Conservation (phyloP, 2,113 vertebrate species). For the Megalops atlanticus region DNA sequence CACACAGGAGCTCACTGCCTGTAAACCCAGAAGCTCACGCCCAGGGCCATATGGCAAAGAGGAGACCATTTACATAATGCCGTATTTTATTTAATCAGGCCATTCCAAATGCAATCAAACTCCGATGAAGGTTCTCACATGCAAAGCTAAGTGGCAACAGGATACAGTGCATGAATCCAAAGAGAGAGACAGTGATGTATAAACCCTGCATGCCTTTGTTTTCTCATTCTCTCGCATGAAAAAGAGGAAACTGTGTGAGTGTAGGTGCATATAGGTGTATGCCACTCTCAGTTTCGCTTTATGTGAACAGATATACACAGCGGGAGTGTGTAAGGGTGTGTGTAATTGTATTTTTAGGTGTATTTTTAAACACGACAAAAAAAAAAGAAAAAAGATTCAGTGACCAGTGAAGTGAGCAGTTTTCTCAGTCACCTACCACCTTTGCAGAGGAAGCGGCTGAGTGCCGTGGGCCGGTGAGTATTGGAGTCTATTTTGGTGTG, state of each 20-base stretch:
- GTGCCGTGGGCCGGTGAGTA: background rate
- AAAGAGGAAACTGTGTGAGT: background rate
- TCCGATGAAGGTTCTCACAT: slow-evolving; percentile 62
- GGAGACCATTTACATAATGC: slow-evolving; percentile 73
- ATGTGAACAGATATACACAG: background rate
- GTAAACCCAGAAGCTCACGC: slow-evolving; percentile 53
- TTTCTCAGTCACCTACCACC: background rate
- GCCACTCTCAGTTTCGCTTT: no score
- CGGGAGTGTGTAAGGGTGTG: background rate
- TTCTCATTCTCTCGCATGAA: background rate
- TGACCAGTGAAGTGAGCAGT: background rate
- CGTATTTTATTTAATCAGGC: slow-evolving; percentile 75
- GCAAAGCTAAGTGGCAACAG: slow-evolving; percentile 66
- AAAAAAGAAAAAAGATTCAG: background rate
- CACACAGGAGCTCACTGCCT: slow-evolving; percentile 34
- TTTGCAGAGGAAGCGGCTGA: background rate
- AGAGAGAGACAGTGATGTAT: slow-evolving; percentile 51
- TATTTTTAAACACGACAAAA: background rate
- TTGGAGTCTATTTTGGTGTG: slow-evolving; percentile 18
- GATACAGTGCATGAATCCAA: slow-evolving; percentile 62
- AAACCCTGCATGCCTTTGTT: background rate
- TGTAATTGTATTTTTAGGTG: background rate
- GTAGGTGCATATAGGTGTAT: background rate
- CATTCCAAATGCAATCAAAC: slow-evolving; percentile 73
- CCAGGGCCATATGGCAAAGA: slow-evolving; percentile 67